Conservation (phyloP, 1,140 invertebrate species). For the Apis dorsata region DNA sequence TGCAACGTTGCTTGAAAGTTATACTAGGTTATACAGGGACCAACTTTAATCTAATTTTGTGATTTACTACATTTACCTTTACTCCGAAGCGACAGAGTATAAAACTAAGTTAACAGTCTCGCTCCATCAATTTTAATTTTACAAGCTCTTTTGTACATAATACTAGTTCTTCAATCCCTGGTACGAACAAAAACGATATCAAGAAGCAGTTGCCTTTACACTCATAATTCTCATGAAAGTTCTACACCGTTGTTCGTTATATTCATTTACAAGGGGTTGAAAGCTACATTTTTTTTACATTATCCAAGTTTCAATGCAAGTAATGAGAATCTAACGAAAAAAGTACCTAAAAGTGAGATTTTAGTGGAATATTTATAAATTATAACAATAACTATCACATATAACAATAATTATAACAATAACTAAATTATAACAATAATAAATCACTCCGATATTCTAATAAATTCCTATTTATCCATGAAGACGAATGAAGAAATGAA, state of each 20-base stretch:
- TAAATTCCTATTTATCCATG: too few relatives aligned
- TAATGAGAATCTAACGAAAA: not conserved
- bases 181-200: not conserved
- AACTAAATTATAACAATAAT: too few relatives aligned
- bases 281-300: not conserved
- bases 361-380: not conserved
- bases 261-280: not conserved
- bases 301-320: not conserved
- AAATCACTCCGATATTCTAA: too few relatives aligned
- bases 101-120: conserved; percentile 34
- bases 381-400: too few relatives aligned
- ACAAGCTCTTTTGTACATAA: not conserved
- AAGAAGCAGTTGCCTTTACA: not conserved
- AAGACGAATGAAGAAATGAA: too few relatives aligned
- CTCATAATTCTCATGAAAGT: not conserved
- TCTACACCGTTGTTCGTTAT: not conserved
- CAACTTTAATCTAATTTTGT: conserved; percentile 37
- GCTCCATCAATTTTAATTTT: conserved; percentile 28
- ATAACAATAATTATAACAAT: too few relatives aligned
- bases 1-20: conserved; percentile 25
- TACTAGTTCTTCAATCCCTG: not conserved
- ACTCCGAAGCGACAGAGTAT: conserved; percentile 3
- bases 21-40: conserved; percentile 1
- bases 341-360: not conserved
- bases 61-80: conserved; percentile 45